Evolutionary conservation across 2,113 vertebrate genomes (phyloP).

Genomic region (Macroglossus sobrinus): DNA sequence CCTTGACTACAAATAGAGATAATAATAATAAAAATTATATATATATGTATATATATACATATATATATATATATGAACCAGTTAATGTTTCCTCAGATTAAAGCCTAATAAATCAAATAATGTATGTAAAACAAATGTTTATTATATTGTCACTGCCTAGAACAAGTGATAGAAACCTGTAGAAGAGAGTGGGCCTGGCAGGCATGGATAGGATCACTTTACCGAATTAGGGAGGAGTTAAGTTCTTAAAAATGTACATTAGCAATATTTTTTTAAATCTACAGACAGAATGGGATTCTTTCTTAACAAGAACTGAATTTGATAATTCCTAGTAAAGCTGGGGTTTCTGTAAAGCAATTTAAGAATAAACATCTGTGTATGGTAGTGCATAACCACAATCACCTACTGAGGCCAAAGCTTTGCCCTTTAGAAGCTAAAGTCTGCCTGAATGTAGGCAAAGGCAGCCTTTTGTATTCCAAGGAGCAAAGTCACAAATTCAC

Average conservation of each 20-base stretch:
- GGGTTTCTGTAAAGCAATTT: conserved; percentile 17
- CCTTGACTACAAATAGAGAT: neutral
- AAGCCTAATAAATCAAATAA: neutral
- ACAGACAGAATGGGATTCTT: conserved; percentile 19
- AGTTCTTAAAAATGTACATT: conserved; percentile 8
- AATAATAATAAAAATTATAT: neutral
- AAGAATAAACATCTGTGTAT: neutral
- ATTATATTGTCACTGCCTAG: conserved; percentile 12
- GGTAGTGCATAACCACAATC: neutral
- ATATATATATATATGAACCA: conserved; percentile 12
- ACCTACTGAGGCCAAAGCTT: conserved; percentile 19
- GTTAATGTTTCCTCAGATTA: conserved; percentile 2
- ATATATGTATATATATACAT: neutral
- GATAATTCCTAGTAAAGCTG: conserved; percentile 26
- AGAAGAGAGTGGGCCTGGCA: neutral
- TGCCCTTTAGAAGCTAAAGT: conserved; percentile 51
- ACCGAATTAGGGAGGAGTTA: conserved; percentile 16
- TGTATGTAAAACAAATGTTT: conserved; percentile 27
- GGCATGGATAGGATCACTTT: neutral
- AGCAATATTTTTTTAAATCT: neutral
- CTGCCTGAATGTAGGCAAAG: conserved; percentile 46
- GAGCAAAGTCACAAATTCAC: conserved; percentile 68
- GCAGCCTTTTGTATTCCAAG: conserved; percentile 59
- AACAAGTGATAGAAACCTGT: neutral
- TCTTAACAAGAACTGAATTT: conserved; percentile 19